Evolutionary conservation across 2,888 invertebrate genomes (phyloP).

Genomic region (Xanthostigma xanthostigma): DNA sequence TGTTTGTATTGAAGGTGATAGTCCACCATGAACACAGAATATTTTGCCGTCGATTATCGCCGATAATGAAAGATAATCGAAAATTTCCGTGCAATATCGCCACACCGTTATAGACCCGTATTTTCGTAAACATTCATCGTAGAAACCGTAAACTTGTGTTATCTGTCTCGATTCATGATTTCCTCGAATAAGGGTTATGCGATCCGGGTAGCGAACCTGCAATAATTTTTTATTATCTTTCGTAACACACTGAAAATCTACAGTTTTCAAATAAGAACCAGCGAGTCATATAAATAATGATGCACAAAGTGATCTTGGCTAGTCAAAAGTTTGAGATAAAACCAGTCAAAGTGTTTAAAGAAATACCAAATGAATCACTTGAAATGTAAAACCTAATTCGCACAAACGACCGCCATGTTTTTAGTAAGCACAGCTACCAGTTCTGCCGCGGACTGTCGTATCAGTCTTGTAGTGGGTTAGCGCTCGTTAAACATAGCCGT

Average conservation of each 20-base stretch:
- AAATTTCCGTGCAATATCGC: slow-evolving; percentile 99
- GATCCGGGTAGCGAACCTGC: slow-evolving; percentile 94
- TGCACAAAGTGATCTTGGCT: background rate
- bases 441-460: no score
- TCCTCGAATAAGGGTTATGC: slow-evolving; percentile 94
- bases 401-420: no score
- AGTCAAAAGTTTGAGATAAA: no score
- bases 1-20: slow-evolving; percentile 96
- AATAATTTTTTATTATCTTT: slow-evolving; percentile 9
- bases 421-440: no score
- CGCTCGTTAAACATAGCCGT: background rate
- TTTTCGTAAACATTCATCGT: slow-evolving; percentile 96
- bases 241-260: background rate
- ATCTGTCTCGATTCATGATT: slow-evolving; percentile 99
- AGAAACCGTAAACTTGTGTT: slow-evolving; percentile 99
- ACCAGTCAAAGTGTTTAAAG: background rate
- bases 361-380: no score
- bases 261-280: background rate
- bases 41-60: slow-evolving; percentile 97
- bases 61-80: slow-evolving; percentile 91
- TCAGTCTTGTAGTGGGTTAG: no score
- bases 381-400: no score
- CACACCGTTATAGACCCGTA: slow-evolving; percentile 98
- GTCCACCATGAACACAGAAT: slow-evolving; percentile 82
- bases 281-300: background rate